Conservation (phyloP, 2,113 vertebrate species). For the Prunella himalayana region DNA sequence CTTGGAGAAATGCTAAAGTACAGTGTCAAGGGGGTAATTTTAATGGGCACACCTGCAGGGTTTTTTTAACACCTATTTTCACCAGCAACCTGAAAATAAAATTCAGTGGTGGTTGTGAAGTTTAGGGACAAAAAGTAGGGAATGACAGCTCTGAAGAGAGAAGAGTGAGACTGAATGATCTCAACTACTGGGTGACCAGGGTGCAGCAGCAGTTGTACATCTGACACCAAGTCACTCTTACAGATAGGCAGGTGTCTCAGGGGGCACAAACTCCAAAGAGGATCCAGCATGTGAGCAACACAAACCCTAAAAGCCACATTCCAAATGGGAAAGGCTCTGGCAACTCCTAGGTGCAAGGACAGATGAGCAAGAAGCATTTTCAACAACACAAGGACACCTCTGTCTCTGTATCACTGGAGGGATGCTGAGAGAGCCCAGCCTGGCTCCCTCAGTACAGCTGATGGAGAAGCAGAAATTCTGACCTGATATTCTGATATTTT, state of each 20-base stretch:
- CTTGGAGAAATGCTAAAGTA: neutral
- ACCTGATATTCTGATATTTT: neutral
- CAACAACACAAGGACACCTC: neutral
- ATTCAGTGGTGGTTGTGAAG: neutral
- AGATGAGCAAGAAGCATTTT: neutral
- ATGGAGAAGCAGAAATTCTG: neutral
- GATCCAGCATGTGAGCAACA: neutral
- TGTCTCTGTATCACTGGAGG: neutral
- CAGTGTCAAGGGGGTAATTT: fast-evolving
- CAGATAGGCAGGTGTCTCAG: neutral
- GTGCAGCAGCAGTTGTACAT: neutral
- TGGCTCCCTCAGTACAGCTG: neutral
- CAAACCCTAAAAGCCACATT: fast-evolving
- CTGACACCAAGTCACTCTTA: neutral
- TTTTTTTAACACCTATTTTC: neutral
- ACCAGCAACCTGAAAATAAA: neutral
- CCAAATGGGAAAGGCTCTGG: neutral
- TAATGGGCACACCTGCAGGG: fast-evolving
- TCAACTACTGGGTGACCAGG: neutral
- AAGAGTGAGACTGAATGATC: neutral
- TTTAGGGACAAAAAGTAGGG: neutral
- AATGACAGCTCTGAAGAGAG: neutral
- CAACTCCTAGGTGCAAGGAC: neutral
- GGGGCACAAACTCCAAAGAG: neutral
- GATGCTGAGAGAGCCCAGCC: neutral